Evolutionary conservation across 2,888 invertebrate species (phyloP), one percentile per base, ranked within the genome.

Genomic region (Sesamia inferens): DNA sequence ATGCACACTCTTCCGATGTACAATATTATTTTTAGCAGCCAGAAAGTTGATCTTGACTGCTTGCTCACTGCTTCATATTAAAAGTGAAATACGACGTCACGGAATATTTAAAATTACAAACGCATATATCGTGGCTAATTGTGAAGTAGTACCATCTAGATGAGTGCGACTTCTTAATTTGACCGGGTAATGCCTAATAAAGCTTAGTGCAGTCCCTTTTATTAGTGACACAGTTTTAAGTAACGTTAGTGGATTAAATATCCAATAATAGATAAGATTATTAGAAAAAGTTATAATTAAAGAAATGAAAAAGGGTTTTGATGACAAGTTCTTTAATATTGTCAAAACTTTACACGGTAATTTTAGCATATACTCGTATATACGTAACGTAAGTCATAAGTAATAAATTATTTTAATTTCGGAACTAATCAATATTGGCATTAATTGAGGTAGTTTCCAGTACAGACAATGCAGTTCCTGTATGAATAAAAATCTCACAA

Each of bases 181-280:
- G 70, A 76, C 47, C 70, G 76, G 64, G 63, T 76, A 68, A 68
- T 67, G 51, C 67, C n/a, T 63, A 75, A 83, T 82, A 74, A 82
- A 78, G 59, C 58, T 72, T 70, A 83, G 73, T 80, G 78, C 55
- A 71, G 76, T 85, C 77, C 78, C 74, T 84, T 81, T 79, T 78
- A 78, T 72, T 62, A 63, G 39, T 80, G 76, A 84, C 81, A 82
- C 64, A 68, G 75, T 79, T 76, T 68, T 76, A 64, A 67, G 71
- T 62, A 75, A 71, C 73, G 62, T 19, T 57, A 51, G 74, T n/a
- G 44, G 51, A 48, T 71, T 68, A 44, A 58, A 65, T 74, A 70
- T 66, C 16, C 39, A 62, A 68, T 51, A 14, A 16, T 58, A 42
- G n/a, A 47, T n/a, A 51, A 48, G 39, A 54, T 48, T 31, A 6